Percentiles rank a stretch among this genome's conserved stretches.
Conservation (phyloP, 2,113 vertebrate species). For the Leptosomus discolor region DNA sequence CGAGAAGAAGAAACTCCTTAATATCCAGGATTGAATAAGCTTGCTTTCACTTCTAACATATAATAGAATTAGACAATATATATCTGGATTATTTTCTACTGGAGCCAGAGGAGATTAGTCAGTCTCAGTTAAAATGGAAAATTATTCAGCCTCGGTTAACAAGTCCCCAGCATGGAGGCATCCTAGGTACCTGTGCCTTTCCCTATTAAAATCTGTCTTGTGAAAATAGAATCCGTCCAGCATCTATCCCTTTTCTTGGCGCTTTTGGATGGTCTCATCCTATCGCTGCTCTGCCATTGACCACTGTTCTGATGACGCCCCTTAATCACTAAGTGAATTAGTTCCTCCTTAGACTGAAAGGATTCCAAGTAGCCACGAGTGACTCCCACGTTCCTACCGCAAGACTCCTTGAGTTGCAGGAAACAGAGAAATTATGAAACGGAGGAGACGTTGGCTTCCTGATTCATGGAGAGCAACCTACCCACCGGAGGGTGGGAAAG, state of each 20-base stretch:
- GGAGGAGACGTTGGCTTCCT: background rate
- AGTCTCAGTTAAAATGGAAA: background rate
- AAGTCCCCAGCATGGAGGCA: background rate
- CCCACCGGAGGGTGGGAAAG: background rate
- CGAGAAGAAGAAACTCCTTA: background rate
- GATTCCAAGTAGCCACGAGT: background rate
- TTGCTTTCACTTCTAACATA: background rate
- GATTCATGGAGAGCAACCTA: background rate
- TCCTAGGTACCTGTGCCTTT: background rate
- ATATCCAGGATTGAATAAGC: background rate
- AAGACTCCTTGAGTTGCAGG: background rate
- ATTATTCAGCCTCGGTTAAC: background rate
- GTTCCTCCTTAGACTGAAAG: background rate
- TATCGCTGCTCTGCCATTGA: background rate
- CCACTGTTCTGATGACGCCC: background rate
- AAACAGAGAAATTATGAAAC: background rate
- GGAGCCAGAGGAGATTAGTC: background rate
- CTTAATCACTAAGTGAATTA: background rate
- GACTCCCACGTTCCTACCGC: background rate
- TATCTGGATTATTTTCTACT: background rate
- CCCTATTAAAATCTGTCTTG: background rate
- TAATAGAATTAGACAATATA: background rate
- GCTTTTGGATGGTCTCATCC: background rate
- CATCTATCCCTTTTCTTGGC: background rate
- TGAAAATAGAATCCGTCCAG: background rate